phyloP scores from a whole-genome alignment of 2,888 invertebrate species.

The Eugnorisma glareosa region DNA sequence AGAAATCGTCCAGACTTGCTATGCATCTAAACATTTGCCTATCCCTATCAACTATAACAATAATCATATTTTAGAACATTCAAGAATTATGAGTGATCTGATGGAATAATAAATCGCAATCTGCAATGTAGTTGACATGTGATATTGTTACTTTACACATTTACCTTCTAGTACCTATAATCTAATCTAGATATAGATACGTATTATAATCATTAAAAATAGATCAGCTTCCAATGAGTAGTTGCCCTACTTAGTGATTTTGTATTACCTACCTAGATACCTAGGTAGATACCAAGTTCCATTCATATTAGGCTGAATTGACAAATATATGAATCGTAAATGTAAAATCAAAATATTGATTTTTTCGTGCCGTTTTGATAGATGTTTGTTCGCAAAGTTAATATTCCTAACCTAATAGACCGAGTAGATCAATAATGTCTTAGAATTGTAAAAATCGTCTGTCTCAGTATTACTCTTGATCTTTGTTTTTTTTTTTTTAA shows the following conservation, averaged over 20 bases:
- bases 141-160: slow-evolving; percentile 56
- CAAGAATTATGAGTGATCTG: slow-evolving; percentile 63
- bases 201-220: slow-evolving; percentile 55
- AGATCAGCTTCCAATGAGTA: slow-evolving; percentile 50
- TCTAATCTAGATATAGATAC: slow-evolving; percentile 67
- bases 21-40: slow-evolving; percentile 70
- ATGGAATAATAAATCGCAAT: slow-evolving; percentile 71
- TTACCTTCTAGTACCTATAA: slow-evolving; percentile 63
- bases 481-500: slow-evolving; percentile 23
- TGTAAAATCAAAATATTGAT: slow-evolving; percentile 45
- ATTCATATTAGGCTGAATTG: slow-evolving; percentile 70
- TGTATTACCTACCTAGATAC: slow-evolving; percentile 60
- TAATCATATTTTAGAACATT: slow-evolving; percentile 69
- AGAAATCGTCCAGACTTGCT: slow-evolving; percentile 54
- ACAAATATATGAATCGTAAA: slow-evolving; percentile 67
- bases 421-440: slow-evolving; percentile 22
- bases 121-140: slow-evolving; percentile 51
- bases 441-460: slow-evolving; percentile 31
- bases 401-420: slow-evolving; percentile 36
- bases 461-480: slow-evolving; percentile 7
- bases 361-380: slow-evolving; percentile 5
- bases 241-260: slow-evolving; percentile 65
- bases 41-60: slow-evolving; percentile 76
- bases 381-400: slow-evolving; percentile 14
- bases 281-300: slow-evolving; percentile 41